Conservation (phyloP, 2,113 vertebrate genomes). For the Oenanthe melanoleuca region DNA sequence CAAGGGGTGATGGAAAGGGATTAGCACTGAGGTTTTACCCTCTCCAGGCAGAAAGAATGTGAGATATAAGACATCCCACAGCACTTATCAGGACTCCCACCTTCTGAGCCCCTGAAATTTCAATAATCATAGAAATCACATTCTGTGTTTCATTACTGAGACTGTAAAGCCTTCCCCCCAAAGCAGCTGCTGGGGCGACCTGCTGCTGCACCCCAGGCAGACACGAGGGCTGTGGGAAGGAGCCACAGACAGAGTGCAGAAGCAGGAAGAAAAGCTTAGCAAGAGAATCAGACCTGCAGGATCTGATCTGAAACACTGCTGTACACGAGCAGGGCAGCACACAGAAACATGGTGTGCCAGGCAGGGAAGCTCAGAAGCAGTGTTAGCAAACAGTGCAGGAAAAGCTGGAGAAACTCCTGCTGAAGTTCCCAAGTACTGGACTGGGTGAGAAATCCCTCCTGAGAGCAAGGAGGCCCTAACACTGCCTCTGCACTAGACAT, state of each 20-base stretch:
- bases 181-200: background rate
- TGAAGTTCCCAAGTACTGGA: rapidly evolving
- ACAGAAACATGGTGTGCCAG: rapidly evolving
- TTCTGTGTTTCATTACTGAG: background rate
- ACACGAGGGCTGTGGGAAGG: background rate
- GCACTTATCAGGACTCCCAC: background rate
- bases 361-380: background rate
- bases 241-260: rapidly evolving
- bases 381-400: rapidly evolving
- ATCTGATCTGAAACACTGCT: rapidly evolving
- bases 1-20: background rate
- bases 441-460: background rate
- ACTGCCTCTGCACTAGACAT: background rate
- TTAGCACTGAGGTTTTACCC: background rate
- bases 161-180: background rate
- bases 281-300: background rate
- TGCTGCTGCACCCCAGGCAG: background rate
- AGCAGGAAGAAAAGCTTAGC: background rate
- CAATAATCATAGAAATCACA: rapidly evolving
- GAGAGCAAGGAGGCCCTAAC: background rate
- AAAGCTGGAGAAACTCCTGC: background rate
- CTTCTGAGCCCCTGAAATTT: background rate
- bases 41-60: background rate
- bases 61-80: background rate
- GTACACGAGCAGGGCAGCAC: background rate